Evolutionary conservation across 2,888 invertebrate genomes (phyloP).

Genomic region (Agrochola litura): DNA sequence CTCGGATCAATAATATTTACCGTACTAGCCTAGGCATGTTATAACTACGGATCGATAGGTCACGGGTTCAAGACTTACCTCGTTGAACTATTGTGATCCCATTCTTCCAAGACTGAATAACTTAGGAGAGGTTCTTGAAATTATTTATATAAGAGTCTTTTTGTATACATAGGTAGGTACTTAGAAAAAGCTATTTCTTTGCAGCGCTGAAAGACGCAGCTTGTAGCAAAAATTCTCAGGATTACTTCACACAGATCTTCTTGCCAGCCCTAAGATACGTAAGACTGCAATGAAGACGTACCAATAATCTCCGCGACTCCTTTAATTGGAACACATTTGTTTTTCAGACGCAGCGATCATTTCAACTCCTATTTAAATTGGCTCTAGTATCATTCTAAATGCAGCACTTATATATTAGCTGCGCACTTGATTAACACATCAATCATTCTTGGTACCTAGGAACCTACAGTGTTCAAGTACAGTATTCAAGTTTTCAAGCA

Average conservation of each 20-base stretch:
- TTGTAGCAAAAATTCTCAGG: background rate
- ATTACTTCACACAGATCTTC: background rate
- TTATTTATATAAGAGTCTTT: background rate
- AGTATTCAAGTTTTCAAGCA: background rate
- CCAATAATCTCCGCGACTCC: constrained; percentile 21
- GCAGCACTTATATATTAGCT: background rate
- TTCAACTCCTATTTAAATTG: background rate
- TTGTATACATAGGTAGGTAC: background rate
- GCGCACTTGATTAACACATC: background rate
- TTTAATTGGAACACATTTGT: constrained; percentile 37
- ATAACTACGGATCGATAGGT: constrained; percentile 27
- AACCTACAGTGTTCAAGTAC: background rate
- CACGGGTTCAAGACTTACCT: constrained; percentile 19
- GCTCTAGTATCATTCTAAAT: background rate
- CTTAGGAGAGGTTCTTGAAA: background rate
- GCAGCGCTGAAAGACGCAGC: background rate
- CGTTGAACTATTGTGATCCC: constrained; percentile 22
- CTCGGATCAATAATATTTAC: constrained; percentile 15
- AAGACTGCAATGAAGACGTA: constrained; percentile 18
- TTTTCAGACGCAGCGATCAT: constrained; percentile 2
- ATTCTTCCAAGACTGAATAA: constrained; percentile 12
- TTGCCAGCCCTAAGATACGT: constrained; percentile 23
- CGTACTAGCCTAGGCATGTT: background rate
- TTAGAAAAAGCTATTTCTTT: background rate
- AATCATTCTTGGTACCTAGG: background rate